Evolutionary conservation across 2,888 invertebrate genomes (phyloP).

Genomic region (Sinhomidia bicolor): DNA sequence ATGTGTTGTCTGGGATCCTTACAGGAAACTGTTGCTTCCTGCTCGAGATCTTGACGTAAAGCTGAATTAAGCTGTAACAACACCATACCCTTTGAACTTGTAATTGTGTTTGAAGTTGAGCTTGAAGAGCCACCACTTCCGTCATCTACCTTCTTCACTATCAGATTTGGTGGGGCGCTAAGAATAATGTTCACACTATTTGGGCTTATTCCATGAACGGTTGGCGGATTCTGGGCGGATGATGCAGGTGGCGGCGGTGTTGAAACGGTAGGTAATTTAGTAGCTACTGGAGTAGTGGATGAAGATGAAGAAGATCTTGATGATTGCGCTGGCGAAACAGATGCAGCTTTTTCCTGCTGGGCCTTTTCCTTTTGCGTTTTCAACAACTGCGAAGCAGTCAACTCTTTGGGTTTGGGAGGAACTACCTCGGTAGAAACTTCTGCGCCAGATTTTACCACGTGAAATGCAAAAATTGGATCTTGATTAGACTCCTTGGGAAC

Average conservation of each 20-base stretch:
- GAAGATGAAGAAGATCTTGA: not conserved
- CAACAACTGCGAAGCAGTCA: conserved; percentile 69
- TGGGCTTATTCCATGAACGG: conserved; percentile 70
- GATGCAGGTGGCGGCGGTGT: not conserved
- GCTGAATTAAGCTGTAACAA: conserved; percentile 19
- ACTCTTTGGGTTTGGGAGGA: conserved; percentile 77
- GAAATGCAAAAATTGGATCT: conserved; percentile 78
- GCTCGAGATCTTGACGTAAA: conserved; percentile 48
- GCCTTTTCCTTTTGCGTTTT: conserved; percentile 72
- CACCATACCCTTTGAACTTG: conserved; percentile 56
- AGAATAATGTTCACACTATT: conserved; percentile 65
- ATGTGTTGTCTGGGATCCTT: conserved; percentile 7
- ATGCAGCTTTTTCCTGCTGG: conserved; percentile 41
- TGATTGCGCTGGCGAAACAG: not conserved
- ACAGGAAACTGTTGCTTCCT: conserved; percentile 66
- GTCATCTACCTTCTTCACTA: conserved; percentile 58
- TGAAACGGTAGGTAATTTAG: conserved; percentile 27
- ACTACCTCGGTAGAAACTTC: conserved; percentile 78
- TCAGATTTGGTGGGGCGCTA: conserved; percentile 43
- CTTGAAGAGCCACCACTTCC: not conserved
- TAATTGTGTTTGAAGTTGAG: not conserved
- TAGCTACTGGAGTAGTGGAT: not conserved
- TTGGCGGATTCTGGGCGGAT: conserved; percentile 11
- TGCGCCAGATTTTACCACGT: conserved; percentile 77
- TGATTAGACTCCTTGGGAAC: not conserved